phyloP scores from a whole-genome alignment of 2,888 invertebrate species.

The Megaustenia siamemsis region DNA sequence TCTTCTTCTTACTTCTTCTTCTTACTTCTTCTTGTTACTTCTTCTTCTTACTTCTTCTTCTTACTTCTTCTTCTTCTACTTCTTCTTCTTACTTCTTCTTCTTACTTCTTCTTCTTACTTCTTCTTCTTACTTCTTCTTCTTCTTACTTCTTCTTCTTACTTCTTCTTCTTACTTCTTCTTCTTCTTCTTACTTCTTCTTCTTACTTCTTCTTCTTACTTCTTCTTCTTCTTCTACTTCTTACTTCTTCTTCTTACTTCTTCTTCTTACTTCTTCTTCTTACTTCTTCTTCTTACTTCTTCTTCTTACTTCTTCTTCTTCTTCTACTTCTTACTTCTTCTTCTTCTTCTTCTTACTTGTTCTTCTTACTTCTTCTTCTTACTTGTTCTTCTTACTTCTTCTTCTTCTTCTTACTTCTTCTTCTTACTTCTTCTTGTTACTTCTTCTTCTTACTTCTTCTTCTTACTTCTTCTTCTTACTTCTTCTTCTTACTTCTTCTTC shows the following conservation, averaged over 20 bases:
- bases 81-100: conserved; percentile 2
- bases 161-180: conserved; percentile 41
- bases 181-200: conserved; percentile 33
- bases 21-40: background rate
- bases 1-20: background rate
- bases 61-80: background rate
- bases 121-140: conserved; percentile 45
- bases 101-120: conserved; percentile 19
- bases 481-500: background rate
- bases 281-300: background rate
- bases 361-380: background rate
- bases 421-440: background rate
- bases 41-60: background rate
- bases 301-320: background rate
- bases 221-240: conserved; percentile 44
- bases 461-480: background rate
- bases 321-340: background rate
- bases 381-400: background rate
- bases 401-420: background rate
- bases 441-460: background rate
- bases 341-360: background rate
- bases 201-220: conserved; percentile 24
- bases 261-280: background rate
- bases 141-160: conserved; percentile 43
- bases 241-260: background rate